These are phyloP conservation scores for Chamaea fasciata DNA, from an alignment of 2,113 vertebrate genomes.

Conservation along the genomic window DNA sequence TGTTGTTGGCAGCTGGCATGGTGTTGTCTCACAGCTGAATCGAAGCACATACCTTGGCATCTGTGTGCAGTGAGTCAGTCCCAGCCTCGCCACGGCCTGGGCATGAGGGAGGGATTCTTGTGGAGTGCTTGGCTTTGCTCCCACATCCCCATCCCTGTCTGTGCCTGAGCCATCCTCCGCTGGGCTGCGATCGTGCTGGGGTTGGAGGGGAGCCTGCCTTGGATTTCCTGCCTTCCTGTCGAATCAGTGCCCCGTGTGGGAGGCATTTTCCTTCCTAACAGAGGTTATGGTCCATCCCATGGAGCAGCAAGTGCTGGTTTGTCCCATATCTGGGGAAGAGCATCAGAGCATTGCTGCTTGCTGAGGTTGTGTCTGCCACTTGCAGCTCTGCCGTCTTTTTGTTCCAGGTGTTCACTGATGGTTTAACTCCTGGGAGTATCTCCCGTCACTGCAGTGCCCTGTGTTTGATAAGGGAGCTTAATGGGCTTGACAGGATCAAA, in stretches of 20 bases:
- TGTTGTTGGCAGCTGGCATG: background rate
- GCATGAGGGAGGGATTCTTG: constrained; percentile 44
- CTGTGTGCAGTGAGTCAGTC: constrained; percentile 1
- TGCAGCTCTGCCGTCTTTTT: constrained; percentile 5
- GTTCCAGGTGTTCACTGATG: constrained; percentile 62
- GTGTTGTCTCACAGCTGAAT: background rate
- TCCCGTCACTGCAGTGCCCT: background rate
- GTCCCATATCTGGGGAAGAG: background rate
- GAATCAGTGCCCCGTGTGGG: constrained; percentile 25
- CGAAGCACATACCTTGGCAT: constrained; percentile 44
- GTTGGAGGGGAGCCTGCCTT: constrained; percentile 49
- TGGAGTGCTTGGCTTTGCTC: background rate
- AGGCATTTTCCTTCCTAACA: constrained; percentile 43
- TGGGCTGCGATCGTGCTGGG: background rate
- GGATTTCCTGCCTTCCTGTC: constrained; percentile 66
- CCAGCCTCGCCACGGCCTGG: constrained; percentile 22
- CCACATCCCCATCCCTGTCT: constrained; percentile 9
- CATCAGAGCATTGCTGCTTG: background rate
- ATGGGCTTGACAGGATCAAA: constrained; percentile 49
- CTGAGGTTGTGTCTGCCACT: background rate
- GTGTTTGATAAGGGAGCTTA: constrained; percentile 31
- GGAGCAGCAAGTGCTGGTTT: background rate
- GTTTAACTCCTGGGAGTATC: background rate
- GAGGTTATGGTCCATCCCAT: background rate
- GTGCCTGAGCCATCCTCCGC: constrained; percentile 9